Conservation (phyloP, 1,140 invertebrate species). For the Heliconius hermathena region DNA sequence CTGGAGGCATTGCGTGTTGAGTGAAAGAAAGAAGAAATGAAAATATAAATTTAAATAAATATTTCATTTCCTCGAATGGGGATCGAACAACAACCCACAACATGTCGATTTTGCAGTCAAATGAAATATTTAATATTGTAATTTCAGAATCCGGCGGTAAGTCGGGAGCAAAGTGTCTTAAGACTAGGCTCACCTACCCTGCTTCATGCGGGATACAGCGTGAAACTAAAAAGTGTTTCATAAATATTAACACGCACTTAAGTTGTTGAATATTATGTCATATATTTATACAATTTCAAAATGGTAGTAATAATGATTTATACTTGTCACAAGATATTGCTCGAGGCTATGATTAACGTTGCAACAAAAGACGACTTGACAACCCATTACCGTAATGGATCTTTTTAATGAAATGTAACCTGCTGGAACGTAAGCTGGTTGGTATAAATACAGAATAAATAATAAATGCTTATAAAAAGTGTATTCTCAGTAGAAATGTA, state of each 20-base stretch:
- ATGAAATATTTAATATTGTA: too few species aligned
- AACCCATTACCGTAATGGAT: conserved; percentile 33
- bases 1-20: too few species aligned
- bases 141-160: too few species aligned
- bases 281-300: background rate
- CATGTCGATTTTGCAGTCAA: too few species aligned
- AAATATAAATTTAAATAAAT: too few species aligned
- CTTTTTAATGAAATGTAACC: conserved; percentile 35
- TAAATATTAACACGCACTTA: background rate
- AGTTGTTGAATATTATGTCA: background rate
- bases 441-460: background rate
- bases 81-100: too few species aligned
- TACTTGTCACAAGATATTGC: conserved; percentile 25
- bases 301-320: conserved; percentile 22
- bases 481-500: background rate
- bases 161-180: too few species aligned
- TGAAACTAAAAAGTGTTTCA: background rate
- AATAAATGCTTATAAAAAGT: background rate
- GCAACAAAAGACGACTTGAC: conserved; percentile 35
- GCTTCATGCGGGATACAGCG: too few species aligned
- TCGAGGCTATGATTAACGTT: conserved; percentile 19
- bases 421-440: background rate
- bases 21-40: too few species aligned
- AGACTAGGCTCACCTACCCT: too few species aligned
- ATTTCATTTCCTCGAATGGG: too few species aligned